Evolutionary conservation across 92 coral and sea anemone genomes (phyloP).

Genomic region (Virgularia gustaviana): DNA sequence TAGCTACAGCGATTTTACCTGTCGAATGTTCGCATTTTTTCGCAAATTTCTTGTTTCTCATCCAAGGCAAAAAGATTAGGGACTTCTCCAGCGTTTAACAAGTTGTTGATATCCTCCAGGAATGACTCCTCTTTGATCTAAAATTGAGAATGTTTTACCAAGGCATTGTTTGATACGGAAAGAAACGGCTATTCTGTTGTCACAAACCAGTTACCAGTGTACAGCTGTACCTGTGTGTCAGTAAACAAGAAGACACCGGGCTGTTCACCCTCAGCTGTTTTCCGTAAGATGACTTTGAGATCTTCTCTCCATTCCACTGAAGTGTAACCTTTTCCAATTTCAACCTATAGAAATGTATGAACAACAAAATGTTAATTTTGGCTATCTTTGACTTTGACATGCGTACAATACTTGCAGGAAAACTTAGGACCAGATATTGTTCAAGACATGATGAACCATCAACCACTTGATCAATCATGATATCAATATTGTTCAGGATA

Average conservation of each 20-base stretch:
- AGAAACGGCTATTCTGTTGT: neutral
- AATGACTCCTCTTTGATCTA: conserved; percentile 97
- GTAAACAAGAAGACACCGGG: conserved; percentile 94
- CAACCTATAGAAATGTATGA: conserved; percentile 56
- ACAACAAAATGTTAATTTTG: neutral
- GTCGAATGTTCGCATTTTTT: conserved; percentile 89
- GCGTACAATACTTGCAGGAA: no score
- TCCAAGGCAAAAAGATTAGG: conserved; percentile 93
- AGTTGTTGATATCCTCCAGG: conserved; percentile 90
- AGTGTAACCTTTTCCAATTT: conserved; percentile 97
- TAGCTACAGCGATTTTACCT: no score
- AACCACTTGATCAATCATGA: no score
- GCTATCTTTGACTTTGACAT: neutral
- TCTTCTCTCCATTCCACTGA: conserved; percentile 98
- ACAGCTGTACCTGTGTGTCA: conserved; percentile 74
- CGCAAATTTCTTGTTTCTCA: conserved; percentile 98
- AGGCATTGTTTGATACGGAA: neutral
- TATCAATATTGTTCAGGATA: no score
- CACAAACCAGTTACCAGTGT: neutral
- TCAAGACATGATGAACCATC: no score
- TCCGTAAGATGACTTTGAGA: conserved; percentile 87
- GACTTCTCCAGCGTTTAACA: conserved; percentile 97
- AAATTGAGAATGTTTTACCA: neutral
- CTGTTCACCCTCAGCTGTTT: conserved; percentile 95
- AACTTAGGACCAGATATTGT: no score